Base-by-base conservation (phyloP, 2,888 invertebrate genomes). In the Idaea aversata region DNA sequence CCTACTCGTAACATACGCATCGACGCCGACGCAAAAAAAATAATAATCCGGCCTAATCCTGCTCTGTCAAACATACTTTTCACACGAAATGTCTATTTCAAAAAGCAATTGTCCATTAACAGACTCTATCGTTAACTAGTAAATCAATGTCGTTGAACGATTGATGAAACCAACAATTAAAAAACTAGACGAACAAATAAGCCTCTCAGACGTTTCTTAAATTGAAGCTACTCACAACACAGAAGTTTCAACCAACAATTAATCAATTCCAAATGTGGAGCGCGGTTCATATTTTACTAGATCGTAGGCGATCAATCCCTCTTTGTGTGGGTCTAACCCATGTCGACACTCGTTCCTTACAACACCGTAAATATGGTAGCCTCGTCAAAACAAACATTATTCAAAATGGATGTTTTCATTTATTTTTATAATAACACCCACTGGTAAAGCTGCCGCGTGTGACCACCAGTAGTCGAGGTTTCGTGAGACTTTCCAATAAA, bases 251-350 rank as follows among this genome's bases (percentile, higher is more conserved):
- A 84, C 86, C 80, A 74, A 87, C 87, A 90, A 93, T 93, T 92
- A 91, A 92, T 93, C 91, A 92, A 91, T 91, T 88, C 80, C 74
- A 81, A 87, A 90, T 86, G 77, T 88, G 77, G 88, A 89, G 78
- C 88, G 78, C 70, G 71, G 77, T 82, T 86, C 83, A 87, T 88
- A 90, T 88, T 89, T 90, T 85, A 86, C 80, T 80, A 84, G 85
- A 79, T 79, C 75, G 77, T 72, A 47, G 82, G 76, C 86, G 74
- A 89, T 90, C 88, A 90, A 90, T 89, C 86, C 84, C 83, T 82
- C 90, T 88, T 88, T 88, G 92, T 90, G 93, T 92, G 92, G 91
- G 91, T 91, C 91, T 82, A 81, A 83, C 79, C 72, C 79, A 79
- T 81, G 86, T 87, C 87, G 84, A 83, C 88, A 86, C 85, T 80